A percentile compares a stretch with the other conserved stretches of the same genome.
These are phyloP conservation scores for Pachyuromys duprasi DNA, from an alignment of 2,797 vertebrate species.

Conservation along the genomic window DNA sequence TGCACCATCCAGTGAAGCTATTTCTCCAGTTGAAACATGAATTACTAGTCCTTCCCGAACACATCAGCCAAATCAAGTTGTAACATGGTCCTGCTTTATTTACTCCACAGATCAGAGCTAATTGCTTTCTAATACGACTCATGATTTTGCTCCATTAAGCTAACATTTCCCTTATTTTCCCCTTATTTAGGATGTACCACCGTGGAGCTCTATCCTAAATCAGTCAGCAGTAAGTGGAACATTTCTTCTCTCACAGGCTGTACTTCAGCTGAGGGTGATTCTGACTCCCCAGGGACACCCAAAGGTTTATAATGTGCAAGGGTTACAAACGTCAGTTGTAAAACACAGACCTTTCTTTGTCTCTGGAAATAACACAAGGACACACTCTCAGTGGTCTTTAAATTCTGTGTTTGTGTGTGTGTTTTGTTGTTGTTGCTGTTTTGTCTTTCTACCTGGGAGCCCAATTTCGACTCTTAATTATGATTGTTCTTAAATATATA, in stretches of 20 bases:
- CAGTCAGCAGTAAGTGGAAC: conserved; percentile 45
- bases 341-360: background rate
- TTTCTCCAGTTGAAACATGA: conserved; percentile 76
- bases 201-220: background rate
- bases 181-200: conserved; percentile 40
- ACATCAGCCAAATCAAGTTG: conserved; percentile 79
- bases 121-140: conserved; percentile 79
- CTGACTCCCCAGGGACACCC: background rate
- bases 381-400: background rate
- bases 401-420: background rate
- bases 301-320: background rate
- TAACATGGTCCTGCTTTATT: conserved; percentile 70
- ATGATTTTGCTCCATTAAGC: conserved; percentile 77
- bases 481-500: background rate
- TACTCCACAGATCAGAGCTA: conserved; percentile 69
- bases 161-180: conserved; percentile 68
- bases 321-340: background rate
- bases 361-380: background rate
- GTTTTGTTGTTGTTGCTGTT: too few relatives aligned
- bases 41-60: conserved; percentile 62
- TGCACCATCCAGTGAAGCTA: conserved; percentile 52
- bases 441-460: background rate
- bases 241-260: conserved; percentile 39
- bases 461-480: background rate
- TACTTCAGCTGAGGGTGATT: conserved; percentile 17